These are phyloP conservation scores for Scaptomyza cyrtandrae DNA, from an alignment of 2,888 invertebrate species.

Conservation along the genomic window DNA sequence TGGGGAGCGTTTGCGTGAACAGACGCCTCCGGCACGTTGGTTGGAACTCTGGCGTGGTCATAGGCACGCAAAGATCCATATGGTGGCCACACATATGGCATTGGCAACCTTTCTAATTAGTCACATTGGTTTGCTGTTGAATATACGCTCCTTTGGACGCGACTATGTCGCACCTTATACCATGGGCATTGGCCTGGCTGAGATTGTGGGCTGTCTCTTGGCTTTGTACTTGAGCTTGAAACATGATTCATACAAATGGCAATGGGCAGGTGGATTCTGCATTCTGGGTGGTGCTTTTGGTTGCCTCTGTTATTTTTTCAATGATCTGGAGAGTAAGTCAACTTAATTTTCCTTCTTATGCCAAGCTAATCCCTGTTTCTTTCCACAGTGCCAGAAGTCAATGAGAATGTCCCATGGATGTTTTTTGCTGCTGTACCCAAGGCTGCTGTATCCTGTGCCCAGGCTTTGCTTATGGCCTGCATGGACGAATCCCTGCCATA, in stretches of 20 bases:
- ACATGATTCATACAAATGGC: constrained; percentile 82
- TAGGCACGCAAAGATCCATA: constrained; percentile 68
- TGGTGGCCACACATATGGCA: constrained; percentile 82
- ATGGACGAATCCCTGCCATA: constrained; percentile 82
- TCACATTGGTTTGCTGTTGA: constrained; percentile 85
- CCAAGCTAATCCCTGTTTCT: constrained; percentile 5
- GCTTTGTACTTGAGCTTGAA: constrained; percentile 82
- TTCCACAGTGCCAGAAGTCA: constrained; percentile 74
- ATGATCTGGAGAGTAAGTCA: constrained; percentile 72
- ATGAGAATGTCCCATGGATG: constrained; percentile 81
- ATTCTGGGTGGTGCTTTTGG: constrained; percentile 82
- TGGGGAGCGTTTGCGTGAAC: constrained; percentile 58
- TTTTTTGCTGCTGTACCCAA: constrained; percentile 83
- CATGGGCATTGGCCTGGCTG: constrained; percentile 82
- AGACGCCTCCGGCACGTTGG: constrained; percentile 76
- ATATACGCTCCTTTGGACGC: constrained; percentile 84
- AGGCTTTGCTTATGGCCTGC: constrained; percentile 83
- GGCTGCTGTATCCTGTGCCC: constrained; percentile 82
- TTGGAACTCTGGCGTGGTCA: constrained; percentile 80
- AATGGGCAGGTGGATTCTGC: constrained; percentile 82
- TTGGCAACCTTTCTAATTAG: constrained; percentile 82
- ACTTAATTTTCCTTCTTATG: rapidly evolving
- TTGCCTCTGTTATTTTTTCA: constrained; percentile 82
- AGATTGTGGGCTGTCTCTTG: constrained; percentile 83
- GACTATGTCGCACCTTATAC: constrained; percentile 83